Conservation (phyloP, 2,797 vertebrate genomes). For the Xenops minutus region DNA sequence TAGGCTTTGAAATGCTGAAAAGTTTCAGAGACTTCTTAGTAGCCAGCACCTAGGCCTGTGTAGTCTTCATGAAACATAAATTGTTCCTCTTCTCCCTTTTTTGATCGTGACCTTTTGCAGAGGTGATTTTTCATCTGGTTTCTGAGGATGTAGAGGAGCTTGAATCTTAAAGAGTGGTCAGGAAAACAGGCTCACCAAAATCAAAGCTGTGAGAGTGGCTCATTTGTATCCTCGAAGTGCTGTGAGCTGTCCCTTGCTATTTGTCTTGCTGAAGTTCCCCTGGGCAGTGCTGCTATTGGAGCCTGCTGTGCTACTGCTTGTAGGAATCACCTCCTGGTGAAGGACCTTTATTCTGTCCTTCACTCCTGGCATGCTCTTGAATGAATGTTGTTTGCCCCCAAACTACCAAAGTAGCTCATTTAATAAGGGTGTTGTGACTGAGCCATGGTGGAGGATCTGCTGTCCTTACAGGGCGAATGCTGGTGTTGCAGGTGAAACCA, state of each 20-base stretch:
- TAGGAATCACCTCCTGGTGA: neutral
- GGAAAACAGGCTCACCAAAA: neutral
- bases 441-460: neutral
- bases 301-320: neutral
- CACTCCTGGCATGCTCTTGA: neutral
- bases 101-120: neutral
- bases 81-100: neutral
- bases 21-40: neutral
- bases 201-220: neutral
- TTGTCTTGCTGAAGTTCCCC: neutral
- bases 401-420: neutral
- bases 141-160: neutral
- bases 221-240: neutral
- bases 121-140: neutral
- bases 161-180: neutral
- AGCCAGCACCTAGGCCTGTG: neutral
- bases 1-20: neutral
- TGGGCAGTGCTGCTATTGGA: neutral
- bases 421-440: neutral
- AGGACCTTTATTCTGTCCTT: neutral
- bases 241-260: neutral
- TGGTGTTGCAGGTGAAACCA: neutral
- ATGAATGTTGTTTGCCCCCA: neutral
- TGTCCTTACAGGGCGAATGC: rapidly evolving
- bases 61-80: neutral